These are phyloP conservation scores for Melanotaenia nigrans DNA, from an alignment of 2,797 vertebrate species.

Conservation along the genomic window DNA sequence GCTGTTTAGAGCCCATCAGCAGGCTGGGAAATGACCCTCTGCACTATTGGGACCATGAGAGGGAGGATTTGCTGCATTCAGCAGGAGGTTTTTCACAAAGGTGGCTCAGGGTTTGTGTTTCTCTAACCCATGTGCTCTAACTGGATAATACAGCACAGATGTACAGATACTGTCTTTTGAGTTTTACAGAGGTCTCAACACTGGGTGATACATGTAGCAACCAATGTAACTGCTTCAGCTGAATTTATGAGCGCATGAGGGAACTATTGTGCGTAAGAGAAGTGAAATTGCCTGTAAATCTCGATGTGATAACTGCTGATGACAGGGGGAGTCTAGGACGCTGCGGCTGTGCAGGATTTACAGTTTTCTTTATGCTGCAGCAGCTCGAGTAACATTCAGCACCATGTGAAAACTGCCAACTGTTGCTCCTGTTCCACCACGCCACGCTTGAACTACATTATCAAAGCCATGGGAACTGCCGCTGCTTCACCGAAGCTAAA, in stretches of 20 bases:
- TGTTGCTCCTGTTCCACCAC: slow-evolving; percentile 32
- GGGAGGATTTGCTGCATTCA: slow-evolving; percentile 45
- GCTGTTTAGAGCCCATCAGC: slow-evolving; percentile 68
- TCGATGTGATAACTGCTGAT: slow-evolving; percentile 36
- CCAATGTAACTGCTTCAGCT: neutral
- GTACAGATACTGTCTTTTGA: slow-evolving; percentile 30
- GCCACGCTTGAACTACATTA: slow-evolving; percentile 18
- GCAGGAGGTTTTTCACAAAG: slow-evolving; percentile 6
- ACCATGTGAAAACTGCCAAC: slow-evolving; percentile 6
- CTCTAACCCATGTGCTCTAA: slow-evolving; percentile 27
- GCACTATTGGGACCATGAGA: slow-evolving; percentile 49
- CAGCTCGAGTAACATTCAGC: slow-evolving; percentile 10
- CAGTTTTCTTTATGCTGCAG: slow-evolving; percentile 47
- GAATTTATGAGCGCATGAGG: slow-evolving; percentile 42
- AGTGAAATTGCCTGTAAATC: slow-evolving; percentile 49
- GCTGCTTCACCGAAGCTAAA: slow-evolving; percentile 59
- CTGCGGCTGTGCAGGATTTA: slow-evolving; percentile 44
- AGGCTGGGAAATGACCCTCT: slow-evolving; percentile 67
- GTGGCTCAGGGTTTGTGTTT: slow-evolving; percentile 29
- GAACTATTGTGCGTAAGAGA: slow-evolving; percentile 50
- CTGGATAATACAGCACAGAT: slow-evolving; percentile 49
- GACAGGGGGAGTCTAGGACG: slow-evolving; percentile 43
- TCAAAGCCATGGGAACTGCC: slow-evolving; percentile 72
- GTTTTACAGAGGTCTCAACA: slow-evolving; percentile 33
- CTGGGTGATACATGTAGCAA: slow-evolving; percentile 16